A percentile compares a stretch with the other conserved stretches of the same genome.
phyloP scores from a whole-genome alignment of 2,797 vertebrate genomes.

The Hippopotamyrus pictus region DNA sequence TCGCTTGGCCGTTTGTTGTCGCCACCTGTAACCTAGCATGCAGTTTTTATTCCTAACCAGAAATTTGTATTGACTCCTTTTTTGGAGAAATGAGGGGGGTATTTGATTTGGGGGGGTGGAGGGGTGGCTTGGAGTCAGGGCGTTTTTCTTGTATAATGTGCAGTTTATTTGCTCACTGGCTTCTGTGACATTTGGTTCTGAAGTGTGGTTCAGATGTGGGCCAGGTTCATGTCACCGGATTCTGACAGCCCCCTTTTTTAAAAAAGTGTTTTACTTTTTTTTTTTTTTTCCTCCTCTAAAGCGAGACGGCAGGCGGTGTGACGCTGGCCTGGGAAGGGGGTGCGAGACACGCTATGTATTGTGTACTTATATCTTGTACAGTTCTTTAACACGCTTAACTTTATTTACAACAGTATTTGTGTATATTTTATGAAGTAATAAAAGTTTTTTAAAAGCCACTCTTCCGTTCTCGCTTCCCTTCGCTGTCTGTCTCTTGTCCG shows the following conservation, averaged over 20 bases:
- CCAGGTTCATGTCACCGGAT: neutral
- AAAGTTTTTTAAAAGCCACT: conserved; percentile 52
- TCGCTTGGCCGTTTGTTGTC: neutral
- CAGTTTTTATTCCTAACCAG: neutral
- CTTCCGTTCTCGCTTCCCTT: conserved; percentile 22
- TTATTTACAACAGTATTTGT: conserved; percentile 79
- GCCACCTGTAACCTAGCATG: neutral
- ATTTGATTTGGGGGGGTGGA: neutral
- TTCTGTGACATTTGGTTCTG: neutral
- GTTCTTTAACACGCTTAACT: conserved; percentile 70
- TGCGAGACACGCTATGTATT: conserved; percentile 61
- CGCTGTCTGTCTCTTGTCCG: neutral
- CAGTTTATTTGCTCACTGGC: neutral
- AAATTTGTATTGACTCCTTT: neutral
- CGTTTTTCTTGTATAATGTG: neutral
- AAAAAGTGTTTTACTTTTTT: neutral
- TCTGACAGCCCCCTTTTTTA: neutral
- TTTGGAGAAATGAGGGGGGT: neutral
- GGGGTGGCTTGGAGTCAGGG: neutral
- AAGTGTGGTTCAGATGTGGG: neutral
- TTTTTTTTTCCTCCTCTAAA: neutral
- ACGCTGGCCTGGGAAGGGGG: conserved; percentile 18
- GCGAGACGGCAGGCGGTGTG: conserved; percentile 51
- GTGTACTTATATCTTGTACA: conserved; percentile 74
- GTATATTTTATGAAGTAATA: conserved; percentile 78